These are phyloP conservation scores for Drosophila busckii DNA, from an alignment of 1,140 invertebrate species.

Conservation along the genomic window DNA sequence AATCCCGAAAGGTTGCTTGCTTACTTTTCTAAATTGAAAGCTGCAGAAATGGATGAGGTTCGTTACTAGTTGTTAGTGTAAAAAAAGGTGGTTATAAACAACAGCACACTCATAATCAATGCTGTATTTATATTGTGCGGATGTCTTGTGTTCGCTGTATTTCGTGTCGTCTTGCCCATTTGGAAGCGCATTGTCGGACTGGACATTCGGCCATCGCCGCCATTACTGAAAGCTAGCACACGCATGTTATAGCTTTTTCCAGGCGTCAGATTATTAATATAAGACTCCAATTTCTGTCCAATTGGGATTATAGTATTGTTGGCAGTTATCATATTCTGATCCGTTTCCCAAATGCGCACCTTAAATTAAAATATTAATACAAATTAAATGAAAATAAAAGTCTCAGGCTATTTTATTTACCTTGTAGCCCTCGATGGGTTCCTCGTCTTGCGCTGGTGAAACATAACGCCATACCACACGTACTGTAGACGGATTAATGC, in stretches of 20 bases:
- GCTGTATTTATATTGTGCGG: constrained; percentile 60
- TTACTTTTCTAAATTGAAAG: constrained; percentile 21
- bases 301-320: constrained; percentile 90
- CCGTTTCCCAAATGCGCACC: constrained; percentile 93
- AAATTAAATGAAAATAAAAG: no score
- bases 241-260: constrained; percentile 93
- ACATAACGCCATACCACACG: constrained; percentile 95
- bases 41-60: constrained; percentile 14
- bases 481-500: constrained; percentile 91
- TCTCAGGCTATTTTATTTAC: no score
- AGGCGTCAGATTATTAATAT: constrained; percentile 88
- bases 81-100: constrained; percentile 55
- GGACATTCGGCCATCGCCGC: constrained; percentile 97
- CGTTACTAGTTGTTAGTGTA: constrained; percentile 41
- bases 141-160: constrained; percentile 55
- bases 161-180: constrained; percentile 84
- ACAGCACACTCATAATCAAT: constrained; percentile 50
- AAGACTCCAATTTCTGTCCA: constrained; percentile 87
- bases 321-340: constrained; percentile 94
- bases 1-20: constrained; percentile 34
- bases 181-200: constrained; percentile 93
- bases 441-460: constrained; percentile 91
- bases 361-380: neutral
- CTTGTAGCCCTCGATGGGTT: constrained; percentile 96
- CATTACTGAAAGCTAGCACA: constrained; percentile 94